Evolutionary conservation across 1,140 invertebrate species (phyloP).

Genomic region (Elymnias hypermnestra): DNA sequence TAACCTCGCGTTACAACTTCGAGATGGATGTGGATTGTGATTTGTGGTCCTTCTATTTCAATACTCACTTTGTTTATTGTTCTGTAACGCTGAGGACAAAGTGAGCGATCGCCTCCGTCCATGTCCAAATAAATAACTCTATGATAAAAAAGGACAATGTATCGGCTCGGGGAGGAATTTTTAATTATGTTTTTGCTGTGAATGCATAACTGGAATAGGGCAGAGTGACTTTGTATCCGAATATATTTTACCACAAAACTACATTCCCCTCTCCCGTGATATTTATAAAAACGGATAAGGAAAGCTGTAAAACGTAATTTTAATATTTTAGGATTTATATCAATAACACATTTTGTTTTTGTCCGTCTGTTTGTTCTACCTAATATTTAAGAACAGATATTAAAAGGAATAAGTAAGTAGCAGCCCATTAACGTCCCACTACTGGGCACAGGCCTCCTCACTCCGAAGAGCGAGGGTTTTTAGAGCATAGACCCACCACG

Average conservation of each 20-base stretch:
- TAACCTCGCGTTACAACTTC: constrained; percentile 40
- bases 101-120: constrained; percentile 16
- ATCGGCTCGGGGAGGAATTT: constrained; percentile 31
- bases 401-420: too few relatives aligned
- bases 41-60: constrained; percentile 6
- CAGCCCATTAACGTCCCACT: too few relatives aligned
- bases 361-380: too few relatives aligned
- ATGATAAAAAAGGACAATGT: constrained; percentile 16
- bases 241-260: background rate
- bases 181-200: constrained; percentile 43
- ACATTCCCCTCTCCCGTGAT: background rate
- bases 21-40: constrained; percentile 8
- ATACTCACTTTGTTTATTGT: constrained; percentile 21
- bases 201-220: constrained; percentile 6
- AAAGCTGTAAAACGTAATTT: too few relatives aligned
- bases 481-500: too few relatives aligned
- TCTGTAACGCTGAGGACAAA: constrained; percentile 8
- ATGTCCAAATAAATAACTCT: constrained; percentile 22
- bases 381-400: too few relatives aligned
- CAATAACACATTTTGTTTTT: too few relatives aligned
- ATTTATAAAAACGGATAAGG: too few relatives aligned
- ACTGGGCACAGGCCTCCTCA: too few relatives aligned
- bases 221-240: background rate
- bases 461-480: too few relatives aligned
- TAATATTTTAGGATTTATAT: too few relatives aligned